These are phyloP conservation scores for Enteromius unitaeniatus DNA, from an alignment of 2,797 vertebrate genomes.

Conservation along the genomic window DNA sequence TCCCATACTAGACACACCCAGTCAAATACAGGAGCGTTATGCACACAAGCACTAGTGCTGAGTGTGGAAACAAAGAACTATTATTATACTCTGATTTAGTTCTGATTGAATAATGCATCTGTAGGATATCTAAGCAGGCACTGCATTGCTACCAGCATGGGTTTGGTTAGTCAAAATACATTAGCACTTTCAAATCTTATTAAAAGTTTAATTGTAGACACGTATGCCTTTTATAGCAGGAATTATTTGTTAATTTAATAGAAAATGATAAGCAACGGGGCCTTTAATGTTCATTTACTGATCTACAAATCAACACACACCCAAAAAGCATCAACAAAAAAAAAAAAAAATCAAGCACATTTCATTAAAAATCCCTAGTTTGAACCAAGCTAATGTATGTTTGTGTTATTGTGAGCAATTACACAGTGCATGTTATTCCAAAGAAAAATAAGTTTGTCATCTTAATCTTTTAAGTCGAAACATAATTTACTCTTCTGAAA, in stretches of 20 bases:
- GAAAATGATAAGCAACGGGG: not conserved
- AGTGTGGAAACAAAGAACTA: slow-evolving; percentile 39
- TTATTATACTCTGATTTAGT: slow-evolving; percentile 16
- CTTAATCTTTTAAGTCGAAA: not conserved
- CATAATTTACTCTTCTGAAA: not conserved
- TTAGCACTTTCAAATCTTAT: not conserved
- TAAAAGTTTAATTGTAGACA: not conserved
- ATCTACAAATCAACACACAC: not conserved
- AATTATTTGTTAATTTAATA: not conserved
- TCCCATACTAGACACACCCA: slow-evolving; percentile 45
- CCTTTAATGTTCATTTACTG: not conserved
- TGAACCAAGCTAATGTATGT: not conserved
- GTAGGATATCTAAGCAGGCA: not conserved
- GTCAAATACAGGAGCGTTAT: slow-evolving; percentile 54
- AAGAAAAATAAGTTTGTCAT: not conserved
- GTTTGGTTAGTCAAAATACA: not conserved
- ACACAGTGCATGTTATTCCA: not conserved
- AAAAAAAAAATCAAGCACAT: not conserved
- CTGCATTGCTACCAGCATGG: not conserved
- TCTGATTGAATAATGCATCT: not conserved
- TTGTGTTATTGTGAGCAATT: not conserved
- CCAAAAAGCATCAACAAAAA: not conserved
- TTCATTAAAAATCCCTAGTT: not conserved
- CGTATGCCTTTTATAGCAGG: not conserved
- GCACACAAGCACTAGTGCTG: slow-evolving; percentile 27